Evolutionary conservation across 2,888 invertebrate genomes (phyloP), one percentile per base, ranked within the genome.

Genomic region (Erebia aethiops): DNA sequence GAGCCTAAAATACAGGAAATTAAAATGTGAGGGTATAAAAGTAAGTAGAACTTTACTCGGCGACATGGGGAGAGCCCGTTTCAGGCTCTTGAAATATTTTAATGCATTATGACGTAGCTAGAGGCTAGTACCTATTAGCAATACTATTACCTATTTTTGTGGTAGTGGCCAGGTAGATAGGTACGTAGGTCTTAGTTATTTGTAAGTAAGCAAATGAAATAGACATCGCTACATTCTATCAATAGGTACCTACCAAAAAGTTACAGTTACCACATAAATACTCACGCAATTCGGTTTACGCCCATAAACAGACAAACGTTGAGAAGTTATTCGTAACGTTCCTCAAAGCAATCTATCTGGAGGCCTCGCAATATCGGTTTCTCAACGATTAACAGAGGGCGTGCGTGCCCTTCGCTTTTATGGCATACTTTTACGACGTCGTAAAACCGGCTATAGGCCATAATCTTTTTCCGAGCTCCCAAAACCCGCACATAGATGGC

Each of bases 361-460:
- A 87, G 89, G 88, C 91, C 88, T 89, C 88, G 87, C 92, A 91
- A 92, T 93, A 93, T 92, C 91, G 92, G 91, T 93, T 93, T 90
- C 91, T 89, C 88, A 91, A 89, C 93, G 91, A 92, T 93, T 92
- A 93, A 92, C 92, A 92, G 91, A 91, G 92, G 91, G 92, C 92
- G 92, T 91, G 90, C 90, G 91, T 90, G 91, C 92, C 92, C 92
- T 92, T 89, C 89, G 88, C 80, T 88, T 93, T 93, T 92, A 93
- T 87, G 87, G 88, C 91, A 87, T 88, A 89, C 88, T 92, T 92
- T 93, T 92, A 93, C 91, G 92, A 91, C 82, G 82, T 89, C 91
- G 89, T 93, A 92, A 93, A 81, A 86, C 87, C 85, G 84, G 84
- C 86, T 91, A 90, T 89, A 90, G 89, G 85, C 91, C 84, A 92